phyloP scores from a whole-genome alignment of 2,113 vertebrate genomes.

The Haliaeetus leucogaster region DNA sequence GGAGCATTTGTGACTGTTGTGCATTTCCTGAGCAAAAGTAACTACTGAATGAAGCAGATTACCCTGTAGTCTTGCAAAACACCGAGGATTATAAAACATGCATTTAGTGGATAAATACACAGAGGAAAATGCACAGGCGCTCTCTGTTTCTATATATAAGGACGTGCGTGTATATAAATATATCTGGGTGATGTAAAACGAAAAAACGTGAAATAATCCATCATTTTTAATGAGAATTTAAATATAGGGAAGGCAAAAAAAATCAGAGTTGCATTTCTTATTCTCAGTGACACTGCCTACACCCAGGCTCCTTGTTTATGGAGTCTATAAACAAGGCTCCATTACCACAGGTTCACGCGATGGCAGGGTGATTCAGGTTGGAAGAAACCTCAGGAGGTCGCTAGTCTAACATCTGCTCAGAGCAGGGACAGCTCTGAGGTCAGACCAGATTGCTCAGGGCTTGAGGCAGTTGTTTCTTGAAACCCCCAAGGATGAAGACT shows the following conservation, averaged over 20 bases:
- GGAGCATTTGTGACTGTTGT: conserved; percentile 37
- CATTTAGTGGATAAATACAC: conserved; percentile 37
- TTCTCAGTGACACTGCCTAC: neutral
- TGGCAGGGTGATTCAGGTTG: neutral
- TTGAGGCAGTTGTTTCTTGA: neutral
- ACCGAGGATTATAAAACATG: conserved; percentile 56
- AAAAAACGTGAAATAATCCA: neutral
- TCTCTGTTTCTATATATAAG: conserved; percentile 4
- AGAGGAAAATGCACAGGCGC: conserved; percentile 14
- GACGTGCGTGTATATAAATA: neutral
- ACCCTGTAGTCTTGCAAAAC: conserved; percentile 33
- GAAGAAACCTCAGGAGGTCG: neutral
- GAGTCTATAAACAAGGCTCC: neutral
- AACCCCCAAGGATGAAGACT: neutral
- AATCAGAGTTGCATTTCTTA: neutral
- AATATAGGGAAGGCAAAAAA: neutral
- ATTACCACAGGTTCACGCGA: neutral
- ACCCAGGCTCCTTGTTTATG: neutral
- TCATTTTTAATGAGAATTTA: conserved; percentile 14
- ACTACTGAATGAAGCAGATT: conserved; percentile 42
- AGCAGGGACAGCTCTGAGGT: neutral
- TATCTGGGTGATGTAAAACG: neutral
- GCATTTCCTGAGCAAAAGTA: conserved; percentile 41
- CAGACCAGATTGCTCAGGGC: neutral
- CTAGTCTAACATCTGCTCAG: neutral